Base-by-base conservation (phyloP, 64 coral and sea anemone genomes). In the Pachyseris speciosa region DNA sequence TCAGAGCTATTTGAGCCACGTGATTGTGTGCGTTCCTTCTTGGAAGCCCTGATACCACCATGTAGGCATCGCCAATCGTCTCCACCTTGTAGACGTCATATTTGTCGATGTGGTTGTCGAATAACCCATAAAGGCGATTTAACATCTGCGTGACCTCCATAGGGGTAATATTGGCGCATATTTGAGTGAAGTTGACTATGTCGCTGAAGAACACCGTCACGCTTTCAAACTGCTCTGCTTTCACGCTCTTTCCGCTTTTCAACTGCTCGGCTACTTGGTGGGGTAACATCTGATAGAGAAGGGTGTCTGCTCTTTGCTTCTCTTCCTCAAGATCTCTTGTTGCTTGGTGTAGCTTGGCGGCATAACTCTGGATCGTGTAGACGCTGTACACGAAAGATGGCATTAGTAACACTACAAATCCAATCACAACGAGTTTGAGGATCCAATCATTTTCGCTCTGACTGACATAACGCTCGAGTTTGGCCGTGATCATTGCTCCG, bases 121-220 rank as follows among this genome's bases (percentile, higher is more conserved):
- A 91, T 1, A 81, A 22, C 26, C 94, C 86, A 26, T 95, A 95
- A 4, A 95, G 33, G 4, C 41, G 59, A 37, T 91, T 94, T 41
- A 94, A 83, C 93, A 94, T 94, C 3, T 70, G 64, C 10, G 93
- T 94, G 28, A 94, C 93, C 22, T 89, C 78, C 66, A 94, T 94
- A 0, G 93, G 93, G 16, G 93, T 78, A 34, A 94, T 89, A 27
- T 17, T 84, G 3, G 94, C 69, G 50, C 94, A 96, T 26, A 96
- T 96, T 60, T 89, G 87, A 16, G 94, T 96, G 61, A 96, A 96
- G 52, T 88, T 83, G 1, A 96, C 94, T 28, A 96, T 96, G 44
- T 96, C 94, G 45, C 83, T 88, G 69, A 96, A 96, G 36, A 83
- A 96, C 12, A 96, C 94, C 22, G 94, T 96, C 27, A 96, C 94